A percentile compares a stretch with the other conserved stretches of the same genome.
Conservation (phyloP, 2,797 vertebrate genomes). For the Rhinogobio ventralis region DNA sequence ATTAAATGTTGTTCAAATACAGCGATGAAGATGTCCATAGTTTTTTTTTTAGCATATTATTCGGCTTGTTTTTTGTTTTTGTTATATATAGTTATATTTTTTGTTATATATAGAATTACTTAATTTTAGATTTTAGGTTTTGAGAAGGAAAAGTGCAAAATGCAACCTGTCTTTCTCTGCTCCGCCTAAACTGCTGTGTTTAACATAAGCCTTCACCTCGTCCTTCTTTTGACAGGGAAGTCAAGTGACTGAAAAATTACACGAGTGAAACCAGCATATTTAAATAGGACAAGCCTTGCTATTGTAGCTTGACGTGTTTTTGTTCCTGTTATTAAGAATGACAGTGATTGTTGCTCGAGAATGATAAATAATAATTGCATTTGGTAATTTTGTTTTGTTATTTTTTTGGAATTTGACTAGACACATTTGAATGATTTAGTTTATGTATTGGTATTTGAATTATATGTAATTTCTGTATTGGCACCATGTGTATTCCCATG, state of each 20-base stretch:
- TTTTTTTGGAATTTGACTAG: neutral
- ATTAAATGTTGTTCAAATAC: neutral
- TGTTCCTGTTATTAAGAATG: constrained; percentile 39
- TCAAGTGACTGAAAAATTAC: constrained; percentile 67
- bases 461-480: neutral
- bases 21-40: neutral
- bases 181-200: constrained; percentile 68
- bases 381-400: constrained; percentile 2
- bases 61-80: neutral
- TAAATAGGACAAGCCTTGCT: constrained; percentile 49
- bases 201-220: constrained; percentile 73
- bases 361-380: constrained; percentile 38
- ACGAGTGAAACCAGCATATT: constrained; percentile 49
- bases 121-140: neutral
- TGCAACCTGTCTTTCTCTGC: constrained; percentile 26
- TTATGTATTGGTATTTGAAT: constrained; percentile 1
- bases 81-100: too few relatives aligned
- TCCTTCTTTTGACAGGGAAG: constrained; percentile 70
- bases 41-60: neutral
- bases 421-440: constrained; percentile 14
- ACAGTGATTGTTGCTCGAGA: constrained; percentile 50
- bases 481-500: neutral
- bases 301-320: constrained; percentile 30
- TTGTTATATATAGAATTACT: neutral
- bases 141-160: neutral